Conservation (phyloP, 2,797 vertebrate species). For the Lithobates sylvaticus region DNA sequence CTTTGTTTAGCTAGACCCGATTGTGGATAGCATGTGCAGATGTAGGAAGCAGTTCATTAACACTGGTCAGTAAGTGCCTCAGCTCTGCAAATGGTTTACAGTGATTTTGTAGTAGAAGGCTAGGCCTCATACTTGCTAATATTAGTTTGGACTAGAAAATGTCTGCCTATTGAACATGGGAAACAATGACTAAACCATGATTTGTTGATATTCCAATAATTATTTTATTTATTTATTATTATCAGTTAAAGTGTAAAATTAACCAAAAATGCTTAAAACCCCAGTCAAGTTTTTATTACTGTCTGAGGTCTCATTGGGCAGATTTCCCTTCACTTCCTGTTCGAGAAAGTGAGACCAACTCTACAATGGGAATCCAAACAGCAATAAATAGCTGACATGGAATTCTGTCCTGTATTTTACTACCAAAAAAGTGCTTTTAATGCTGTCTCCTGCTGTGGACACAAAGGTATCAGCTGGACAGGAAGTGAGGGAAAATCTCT, state of each 20-base stretch:
- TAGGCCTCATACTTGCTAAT: no score
- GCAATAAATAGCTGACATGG: no score
- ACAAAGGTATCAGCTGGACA: not conserved
- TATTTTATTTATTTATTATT: not conserved
- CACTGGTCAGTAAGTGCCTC: conserved; percentile 1
- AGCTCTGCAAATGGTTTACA: not conserved
- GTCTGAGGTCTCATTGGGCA: no score
- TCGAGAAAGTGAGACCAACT: no score
- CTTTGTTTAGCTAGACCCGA: not conserved
- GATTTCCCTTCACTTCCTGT: no score
- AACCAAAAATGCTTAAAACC: no score
- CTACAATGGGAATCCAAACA: no score
- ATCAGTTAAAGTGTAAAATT: no score
- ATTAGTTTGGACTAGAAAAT: not conserved
- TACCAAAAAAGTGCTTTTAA: not conserved
- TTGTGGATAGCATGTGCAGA: not conserved
- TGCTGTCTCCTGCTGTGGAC: not conserved
- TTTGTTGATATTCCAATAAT: not conserved
- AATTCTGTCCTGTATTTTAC: no score
- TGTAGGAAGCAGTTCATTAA: not conserved
- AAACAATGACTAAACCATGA: not conserved
- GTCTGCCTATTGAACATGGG: not conserved
- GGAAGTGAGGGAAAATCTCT: not conserved
- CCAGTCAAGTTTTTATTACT: no score
- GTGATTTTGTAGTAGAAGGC: not conserved